Evolutionary conservation across 2,888 invertebrate genomes (phyloP), one percentile per base, ranked within the genome.

Genomic region (Craniophora ligustri): DNA sequence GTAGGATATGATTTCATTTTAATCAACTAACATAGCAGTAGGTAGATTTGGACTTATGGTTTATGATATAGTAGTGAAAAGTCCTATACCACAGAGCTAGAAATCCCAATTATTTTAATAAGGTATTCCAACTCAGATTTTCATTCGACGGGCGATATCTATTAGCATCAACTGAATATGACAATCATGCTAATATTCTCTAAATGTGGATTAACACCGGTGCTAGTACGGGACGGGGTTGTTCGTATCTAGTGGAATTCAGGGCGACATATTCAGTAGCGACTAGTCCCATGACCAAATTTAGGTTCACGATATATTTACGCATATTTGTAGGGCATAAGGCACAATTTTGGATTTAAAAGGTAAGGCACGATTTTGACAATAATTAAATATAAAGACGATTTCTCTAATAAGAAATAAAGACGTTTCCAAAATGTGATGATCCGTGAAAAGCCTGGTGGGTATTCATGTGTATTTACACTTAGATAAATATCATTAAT

Each of bases 401-500:
- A 36, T 42, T 51, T 47, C 32, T 42, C 16, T 51, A 50, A 56
- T 14, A 38, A 11, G 42, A 61, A 57, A 16, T 38, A 11, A 64
- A 51, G 42, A 58, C 54, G 55, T 63, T 45, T 44, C 44, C 55
- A 63, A 66, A 72, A 69, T 62, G 75, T 81, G 71, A 77, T 75
- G 75, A 76, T 79, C 65, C 38, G 68, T 75, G 75, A 69, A 59
- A 76, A 81, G 78, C 79, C 75, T 86, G 88, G 88, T 88, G 88
- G 88, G 88, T 82, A 81, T 64, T 72, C 72, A 71, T 48, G 76
- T 82, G 76, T 85, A 87, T 87, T 82, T 87, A 87, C 86, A 86
- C 26, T 63, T 67, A 56, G 31, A 31, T 62, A 65, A 18, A 56
- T 50, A 39, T 56, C 65, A 53, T 56, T 44, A n/a, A 44, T 18